Evolutionary conservation across 2,888 invertebrate genomes (phyloP).

Genomic region (Drosophila suboccidentalis): DNA sequence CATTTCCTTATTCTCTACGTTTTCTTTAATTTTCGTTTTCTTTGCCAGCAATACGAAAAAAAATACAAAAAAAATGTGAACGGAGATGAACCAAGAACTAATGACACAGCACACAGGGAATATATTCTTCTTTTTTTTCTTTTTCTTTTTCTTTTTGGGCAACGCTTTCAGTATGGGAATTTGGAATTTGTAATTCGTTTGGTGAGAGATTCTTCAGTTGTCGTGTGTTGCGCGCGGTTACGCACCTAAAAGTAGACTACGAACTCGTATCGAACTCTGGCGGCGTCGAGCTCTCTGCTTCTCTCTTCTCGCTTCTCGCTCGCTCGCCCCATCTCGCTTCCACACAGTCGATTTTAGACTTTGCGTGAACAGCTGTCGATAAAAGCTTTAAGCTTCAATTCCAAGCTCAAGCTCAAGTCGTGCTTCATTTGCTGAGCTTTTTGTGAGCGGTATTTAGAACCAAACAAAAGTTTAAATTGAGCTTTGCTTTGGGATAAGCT

Average conservation of each 20-base stretch:
- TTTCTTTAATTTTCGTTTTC: constrained; percentile 16
- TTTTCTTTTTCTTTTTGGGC: constrained; percentile 22
- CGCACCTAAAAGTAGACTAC: constrained; percentile 85
- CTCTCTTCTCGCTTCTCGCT: not conserved
- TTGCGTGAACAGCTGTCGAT: constrained; percentile 34
- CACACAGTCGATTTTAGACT: not conserved
- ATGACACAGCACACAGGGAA: constrained; percentile 40
- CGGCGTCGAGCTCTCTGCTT: constrained; percentile 49
- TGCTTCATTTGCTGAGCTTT: constrained; percentile 22
- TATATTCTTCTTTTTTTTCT: not conserved
- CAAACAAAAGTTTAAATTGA: constrained; percentile 7
- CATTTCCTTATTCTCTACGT: constrained; percentile 11
- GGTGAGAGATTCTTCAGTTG: constrained; percentile 14
- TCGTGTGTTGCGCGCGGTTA: constrained; percentile 75
- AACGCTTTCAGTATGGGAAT: constrained; percentile 43
- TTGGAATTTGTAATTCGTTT: constrained; percentile 16
- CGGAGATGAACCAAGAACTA: constrained; percentile 18
- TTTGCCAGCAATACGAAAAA: constrained; percentile 9
- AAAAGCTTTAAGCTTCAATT: not conserved
- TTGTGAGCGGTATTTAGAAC: not conserved
- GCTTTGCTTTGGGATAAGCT: constrained; percentile 18
- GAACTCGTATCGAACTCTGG: constrained; percentile 65
- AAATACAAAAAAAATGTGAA: constrained; percentile 24
- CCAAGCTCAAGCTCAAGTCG: constrained; percentile 10
- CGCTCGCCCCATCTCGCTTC: constrained; percentile 4